Percentiles rank a stretch among this genome's conserved stretches.
Evolutionary conservation across 2,888 invertebrate species (phyloP).

Genomic region (Drosophila putrida): DNA sequence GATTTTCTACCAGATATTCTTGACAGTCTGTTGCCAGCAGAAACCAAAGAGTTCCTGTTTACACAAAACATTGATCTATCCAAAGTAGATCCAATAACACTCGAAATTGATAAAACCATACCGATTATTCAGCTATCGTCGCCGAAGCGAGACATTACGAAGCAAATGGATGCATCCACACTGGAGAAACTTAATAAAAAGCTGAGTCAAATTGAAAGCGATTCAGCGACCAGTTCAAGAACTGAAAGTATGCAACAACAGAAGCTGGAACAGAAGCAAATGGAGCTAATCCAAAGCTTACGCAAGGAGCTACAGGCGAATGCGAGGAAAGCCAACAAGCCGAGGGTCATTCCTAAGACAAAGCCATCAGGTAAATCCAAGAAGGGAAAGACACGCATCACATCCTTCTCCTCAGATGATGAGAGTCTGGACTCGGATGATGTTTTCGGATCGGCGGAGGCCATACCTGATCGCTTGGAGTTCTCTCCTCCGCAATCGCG

Average conservation of each 20-base stretch:
- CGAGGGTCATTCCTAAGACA: conserved; percentile 88
- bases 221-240: conserved; percentile 91
- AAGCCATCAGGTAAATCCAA: conserved; percentile 88
- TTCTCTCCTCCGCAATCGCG: conserved; percentile 92
- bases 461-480: conserved; percentile 90
- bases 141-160: conserved; percentile 90
- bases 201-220: conserved; percentile 91
- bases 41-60: conserved; percentile 89
- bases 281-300: conserved; percentile 86
- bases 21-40: conserved; percentile 85
- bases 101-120: conserved; percentile 89
- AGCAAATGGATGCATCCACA: conserved; percentile 89
- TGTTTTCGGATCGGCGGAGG: conserved; percentile 91
- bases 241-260: conserved; percentile 89
- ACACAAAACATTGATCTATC: conserved; percentile 92
- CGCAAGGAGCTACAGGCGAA: conserved; percentile 88
- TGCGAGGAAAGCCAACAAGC: conserved; percentile 88
- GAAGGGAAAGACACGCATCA: conserved; percentile 90
- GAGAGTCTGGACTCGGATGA: conserved; percentile 92
- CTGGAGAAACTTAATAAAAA: conserved; percentile 90
- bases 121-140: conserved; percentile 88
- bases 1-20: conserved; percentile 87
- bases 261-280: conserved; percentile 87
- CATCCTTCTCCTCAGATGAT: conserved; percentile 91
- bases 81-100: conserved; percentile 90